A percentile compares a stretch with the other conserved stretches of the same genome.
These are phyloP conservation scores for Gambusia affinis DNA, from an alignment of 2,113 vertebrate species.

Conservation along the genomic window DNA sequence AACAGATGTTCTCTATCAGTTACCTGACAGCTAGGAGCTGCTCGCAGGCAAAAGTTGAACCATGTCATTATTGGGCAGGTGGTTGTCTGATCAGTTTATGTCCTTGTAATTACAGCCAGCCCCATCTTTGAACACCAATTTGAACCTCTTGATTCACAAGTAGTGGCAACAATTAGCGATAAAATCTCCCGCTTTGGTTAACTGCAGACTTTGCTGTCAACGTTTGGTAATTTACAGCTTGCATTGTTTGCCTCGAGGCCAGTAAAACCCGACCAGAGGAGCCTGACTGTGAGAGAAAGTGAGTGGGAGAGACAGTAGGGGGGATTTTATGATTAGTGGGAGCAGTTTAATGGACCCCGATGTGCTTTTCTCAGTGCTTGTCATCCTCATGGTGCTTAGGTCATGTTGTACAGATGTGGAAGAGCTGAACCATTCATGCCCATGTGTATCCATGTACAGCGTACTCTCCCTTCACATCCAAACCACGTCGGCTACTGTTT, in stretches of 20 bases:
- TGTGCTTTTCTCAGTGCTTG: conserved; percentile 3
- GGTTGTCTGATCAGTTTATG: neutral
- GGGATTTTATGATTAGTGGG: conserved; percentile 48
- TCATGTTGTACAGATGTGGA: conserved; percentile 14
- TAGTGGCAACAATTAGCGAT: conserved; percentile 37
- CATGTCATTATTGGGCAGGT: neutral
- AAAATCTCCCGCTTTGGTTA: conserved; percentile 18
- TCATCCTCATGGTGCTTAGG: neutral
- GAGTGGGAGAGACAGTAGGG: conserved; percentile 37
- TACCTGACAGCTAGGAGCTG: neutral
- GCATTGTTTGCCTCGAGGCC: conserved; percentile 37
- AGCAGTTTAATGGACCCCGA: conserved; percentile 4
- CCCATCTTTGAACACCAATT: conserved; percentile 10
- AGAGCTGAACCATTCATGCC: neutral
- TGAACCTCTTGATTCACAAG: conserved; percentile 12
- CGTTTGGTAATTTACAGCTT: conserved; percentile 44
- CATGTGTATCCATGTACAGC: neutral
- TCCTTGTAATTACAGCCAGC: neutral
- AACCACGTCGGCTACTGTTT: no score
- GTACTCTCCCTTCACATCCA: neutral
- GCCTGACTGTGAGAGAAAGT: conserved; percentile 14
- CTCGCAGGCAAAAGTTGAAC: neutral
- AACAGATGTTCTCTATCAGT: neutral
- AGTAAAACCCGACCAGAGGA: conserved; percentile 29
- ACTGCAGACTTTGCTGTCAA: conserved; percentile 25